Evolutionary conservation across 2,113 vertebrate species (phyloP).

Genomic region (Octodon degus): DNA sequence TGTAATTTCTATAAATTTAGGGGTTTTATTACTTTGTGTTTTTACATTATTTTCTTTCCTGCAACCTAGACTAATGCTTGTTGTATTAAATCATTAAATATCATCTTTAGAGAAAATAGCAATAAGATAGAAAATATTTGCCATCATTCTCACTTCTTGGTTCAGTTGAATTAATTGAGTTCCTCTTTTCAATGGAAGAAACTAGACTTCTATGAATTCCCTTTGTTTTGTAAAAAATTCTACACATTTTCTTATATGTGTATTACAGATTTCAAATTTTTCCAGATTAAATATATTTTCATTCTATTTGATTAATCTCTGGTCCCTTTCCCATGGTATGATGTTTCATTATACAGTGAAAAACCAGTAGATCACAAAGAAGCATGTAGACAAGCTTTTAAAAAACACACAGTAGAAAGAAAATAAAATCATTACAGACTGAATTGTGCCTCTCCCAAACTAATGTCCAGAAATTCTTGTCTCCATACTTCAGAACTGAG

Average conservation of each 20-base stretch:
- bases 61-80: not conserved
- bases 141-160: not conserved
- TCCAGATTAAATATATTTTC: not conserved
- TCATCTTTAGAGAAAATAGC: not conserved
- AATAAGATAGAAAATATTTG: not conserved
- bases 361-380: not conserved
- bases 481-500: not conserved
- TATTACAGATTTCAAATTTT: not conserved
- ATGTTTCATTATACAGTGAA: not conserved
- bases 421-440: fast-evolving
- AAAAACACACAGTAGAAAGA: not conserved
- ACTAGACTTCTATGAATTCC: not conserved
- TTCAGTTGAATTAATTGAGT: not conserved
- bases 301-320: not conserved
- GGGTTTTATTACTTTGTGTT: not conserved
- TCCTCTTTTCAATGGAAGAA: not conserved
- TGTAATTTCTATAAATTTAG: not conserved
- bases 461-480: not conserved
- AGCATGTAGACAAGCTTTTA: not conserved
- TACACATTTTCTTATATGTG: not conserved
- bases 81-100: not conserved
- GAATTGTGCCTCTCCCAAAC: not conserved
- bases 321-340: not conserved
- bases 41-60: not conserved
- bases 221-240: not conserved